Evolutionary conservation across 1,140 invertebrate genomes (phyloP).

Genomic region (Drepana arcuata): DNA sequence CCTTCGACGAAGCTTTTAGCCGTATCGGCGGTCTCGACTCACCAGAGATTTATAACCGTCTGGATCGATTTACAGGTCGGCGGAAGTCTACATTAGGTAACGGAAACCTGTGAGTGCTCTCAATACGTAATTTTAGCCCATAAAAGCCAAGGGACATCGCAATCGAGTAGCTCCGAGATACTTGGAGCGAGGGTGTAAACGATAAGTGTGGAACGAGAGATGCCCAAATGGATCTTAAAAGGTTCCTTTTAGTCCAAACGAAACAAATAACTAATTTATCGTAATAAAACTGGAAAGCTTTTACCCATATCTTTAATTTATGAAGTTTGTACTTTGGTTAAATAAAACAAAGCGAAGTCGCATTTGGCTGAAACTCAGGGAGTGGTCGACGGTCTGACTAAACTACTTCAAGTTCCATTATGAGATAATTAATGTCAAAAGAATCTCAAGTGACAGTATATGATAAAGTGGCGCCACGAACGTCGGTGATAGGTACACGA

Average conservation of each 20-base stretch:
- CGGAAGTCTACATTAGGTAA: slow-evolving; percentile 51
- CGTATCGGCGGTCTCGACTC: slow-evolving; percentile 42
- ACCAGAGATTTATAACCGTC: slow-evolving; percentile 50
- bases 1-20: slow-evolving; percentile 51
- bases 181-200: slow-evolving; percentile 23
- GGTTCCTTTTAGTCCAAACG: slow-evolving; percentile 14
- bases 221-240: slow-evolving; percentile 18
- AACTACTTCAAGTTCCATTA: slow-evolving; percentile 45
- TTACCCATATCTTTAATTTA: slow-evolving; percentile 17
- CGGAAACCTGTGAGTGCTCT: slow-evolving; percentile 44
- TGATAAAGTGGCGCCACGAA: slow-evolving; percentile 44
- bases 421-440: slow-evolving; percentile 43
- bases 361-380: slow-evolving; percentile 9
- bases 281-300: slow-evolving; percentile 26
- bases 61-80: slow-evolving; percentile 50
- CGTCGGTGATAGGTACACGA: slow-evolving; percentile 46
- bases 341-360: slow-evolving; percentile 4
- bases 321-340: too few relatives aligned
- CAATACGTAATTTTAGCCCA: slow-evolving; percentile 34
- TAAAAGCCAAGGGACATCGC: slow-evolving; percentile 25
- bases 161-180: slow-evolving; percentile 25
- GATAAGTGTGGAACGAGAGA: slow-evolving; percentile 15
- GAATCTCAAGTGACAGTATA: slow-evolving; percentile 44
- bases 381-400: too few relatives aligned
- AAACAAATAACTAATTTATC: slow-evolving; percentile 17